Evolutionary conservation across 2,888 invertebrate species (phyloP), one percentile per base, ranked within the genome.

Genomic region (Acleris laterana): DNA sequence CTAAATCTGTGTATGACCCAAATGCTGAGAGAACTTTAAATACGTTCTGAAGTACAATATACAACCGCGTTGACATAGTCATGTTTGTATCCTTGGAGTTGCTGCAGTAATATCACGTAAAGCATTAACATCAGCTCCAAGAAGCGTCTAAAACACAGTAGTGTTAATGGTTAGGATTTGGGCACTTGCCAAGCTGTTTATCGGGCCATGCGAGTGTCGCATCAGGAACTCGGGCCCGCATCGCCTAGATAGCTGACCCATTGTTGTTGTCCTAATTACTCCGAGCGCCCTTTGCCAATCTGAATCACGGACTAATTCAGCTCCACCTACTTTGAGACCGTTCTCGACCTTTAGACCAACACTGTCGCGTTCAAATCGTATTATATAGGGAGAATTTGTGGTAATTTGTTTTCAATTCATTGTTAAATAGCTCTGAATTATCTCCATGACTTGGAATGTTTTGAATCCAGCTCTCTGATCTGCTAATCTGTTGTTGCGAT

Each of bases 291-390:
- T 87, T 87, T 85, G 70, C 72, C 68, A 77, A 71, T 76, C 74
- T 84, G 85, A 88, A 81, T 87, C 87, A 85, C 77, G 70, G 66
- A 72, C 80, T 68, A 71, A 79, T 78, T 81, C 80, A 74, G 75
- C 74, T 58, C 48, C 48, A 62, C 56, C 49, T 51, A 57, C 61
- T 66, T 62, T 66, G 57, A 49, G 66, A 57, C 62, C 50, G 56
- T 44, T 32, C 59, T 32, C 49, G n/a, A 56, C 17, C 44, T 61
- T 44, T 56, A 28, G 42, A 38, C 50, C 56, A 61, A 53, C 55
- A 61, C 49, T 60, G 64, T 49, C 65, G 50, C 65, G 51, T 66
- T 56, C 51, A 57, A 66, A 66, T 62, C 57, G 42, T 52, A 38
- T 52, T 46, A 58, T 52, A 25, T 19, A 53, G 25, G 49, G 59